Evolutionary conservation across 2,113 vertebrate species (phyloP), one percentile per base, ranked within the genome.

Genomic region (Anoura caudifer): DNA sequence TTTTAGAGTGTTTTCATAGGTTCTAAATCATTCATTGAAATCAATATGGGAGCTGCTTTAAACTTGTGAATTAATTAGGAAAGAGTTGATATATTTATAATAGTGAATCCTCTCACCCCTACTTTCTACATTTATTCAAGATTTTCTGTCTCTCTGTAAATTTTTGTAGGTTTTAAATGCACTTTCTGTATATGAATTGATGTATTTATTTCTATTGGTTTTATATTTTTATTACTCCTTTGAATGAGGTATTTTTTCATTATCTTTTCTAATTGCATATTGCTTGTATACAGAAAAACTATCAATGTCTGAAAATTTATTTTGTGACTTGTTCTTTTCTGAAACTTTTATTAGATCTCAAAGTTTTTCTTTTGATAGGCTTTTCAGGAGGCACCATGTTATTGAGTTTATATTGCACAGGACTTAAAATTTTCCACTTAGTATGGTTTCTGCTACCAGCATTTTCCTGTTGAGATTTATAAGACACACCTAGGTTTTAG

Each of bases 371-470:
- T 22, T 28, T 84, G 65, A 38, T 88, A 56, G 15, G 8, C 14
- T 76, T 94, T 87, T 91, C 14, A 52, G n/a, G 45, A 86, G 50
- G 17, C 11, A 59, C 81, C 11, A 31, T 10, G 56, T 89, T 93
- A 75, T 70, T 89, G 87, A 91, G 20, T 70, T 91, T 93, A 47
- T 63, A 33, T 81, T 79, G 13, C 43, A 41, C 1, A 50, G 50
- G 4, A 69, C 67, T 89, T 95, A 75, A 93, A 75, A 61, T 83
- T 96, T 94, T 95, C 92, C 61, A 69, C 82, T 85, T 91, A 41
- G 43, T 70, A 54, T 90, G 24, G 28, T 92, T 87, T 77, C 72
- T 91, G 31, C 45, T 70, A 31, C 31, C 11, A 63, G 73, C 16
- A 83, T 93, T 79, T 91, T 69, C 69, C 43, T 36, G 0, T 63